These are phyloP conservation scores for Strix uralensis DNA, from an alignment of 2,113 vertebrate genomes.

Conservation along the genomic window DNA sequence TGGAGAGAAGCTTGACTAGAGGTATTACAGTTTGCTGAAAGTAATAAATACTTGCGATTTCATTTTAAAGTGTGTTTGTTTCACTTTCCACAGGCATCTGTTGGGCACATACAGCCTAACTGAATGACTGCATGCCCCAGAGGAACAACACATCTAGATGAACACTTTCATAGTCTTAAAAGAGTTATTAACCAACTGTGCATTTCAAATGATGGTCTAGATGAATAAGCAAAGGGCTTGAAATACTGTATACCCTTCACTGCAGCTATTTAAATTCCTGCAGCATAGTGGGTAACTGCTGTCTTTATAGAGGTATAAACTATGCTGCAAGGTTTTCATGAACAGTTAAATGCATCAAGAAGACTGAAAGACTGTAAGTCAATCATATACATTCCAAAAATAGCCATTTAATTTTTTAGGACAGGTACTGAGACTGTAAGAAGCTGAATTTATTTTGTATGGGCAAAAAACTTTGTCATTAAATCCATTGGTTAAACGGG, in stretches of 20 bases:
- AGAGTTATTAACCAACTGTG: neutral
- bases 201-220: neutral
- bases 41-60: neutral
- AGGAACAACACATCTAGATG: neutral
- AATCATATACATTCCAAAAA: neutral
- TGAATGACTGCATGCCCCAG: neutral
- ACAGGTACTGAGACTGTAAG: neutral
- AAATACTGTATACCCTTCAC: neutral
- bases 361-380: neutral
- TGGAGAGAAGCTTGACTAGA: neutral
- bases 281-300: neutral
- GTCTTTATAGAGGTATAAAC: neutral
- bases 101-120: neutral
- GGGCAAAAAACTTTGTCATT: neutral
- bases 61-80: neutral
- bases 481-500: neutral
- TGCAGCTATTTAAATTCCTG: neutral
- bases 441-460: neutral
- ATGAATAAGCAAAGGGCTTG: neutral
- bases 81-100: neutral
- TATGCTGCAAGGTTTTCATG: neutral
- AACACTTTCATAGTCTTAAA: neutral
- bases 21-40: neutral
- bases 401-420: neutral
- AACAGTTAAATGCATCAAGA: neutral